phyloP scores from a whole-genome alignment of 35 echinoderm and acorn worm species.

The Heliocidaris erythrogramma region DNA sequence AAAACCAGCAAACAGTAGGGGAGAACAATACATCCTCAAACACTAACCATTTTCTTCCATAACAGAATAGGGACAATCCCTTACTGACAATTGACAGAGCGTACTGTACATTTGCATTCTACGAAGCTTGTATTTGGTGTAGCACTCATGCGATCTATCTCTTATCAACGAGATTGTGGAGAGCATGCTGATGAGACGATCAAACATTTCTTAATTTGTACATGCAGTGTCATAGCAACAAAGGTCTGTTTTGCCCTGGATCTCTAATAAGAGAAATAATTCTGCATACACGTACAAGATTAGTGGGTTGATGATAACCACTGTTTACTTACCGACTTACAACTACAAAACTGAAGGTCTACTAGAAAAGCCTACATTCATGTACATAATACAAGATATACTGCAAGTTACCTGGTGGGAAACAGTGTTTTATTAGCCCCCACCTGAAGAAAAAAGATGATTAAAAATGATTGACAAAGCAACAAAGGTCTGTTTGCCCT shows the following conservation, averaged over 20 bases:
- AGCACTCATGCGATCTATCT: not conserved
- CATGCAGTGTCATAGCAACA: not conserved
- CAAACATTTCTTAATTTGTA: not conserved
- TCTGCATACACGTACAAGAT: not conserved
- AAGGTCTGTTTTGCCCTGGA: not conserved
- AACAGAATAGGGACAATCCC: not conserved
- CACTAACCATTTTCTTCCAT: not conserved
- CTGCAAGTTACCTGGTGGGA: too few species aligned
- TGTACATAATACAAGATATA: too few species aligned
- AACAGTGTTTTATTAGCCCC: too few species aligned
- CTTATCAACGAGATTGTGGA: constrained; percentile 8
- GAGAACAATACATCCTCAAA: not conserved
- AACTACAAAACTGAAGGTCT: too few species aligned
- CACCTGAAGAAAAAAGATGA: too few species aligned
- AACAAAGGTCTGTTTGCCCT: too few species aligned
- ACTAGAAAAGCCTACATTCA: too few species aligned
- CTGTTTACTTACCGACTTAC: not conserved
- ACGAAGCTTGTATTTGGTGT: not conserved
- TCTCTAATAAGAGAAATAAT: not conserved
- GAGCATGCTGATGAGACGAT: constrained; percentile 14
- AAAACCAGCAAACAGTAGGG: too few species aligned
- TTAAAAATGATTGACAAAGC: too few species aligned
- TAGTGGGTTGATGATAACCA: not conserved
- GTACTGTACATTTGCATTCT: not conserved
- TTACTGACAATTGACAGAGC: not conserved